Base-by-base conservation (phyloP, 2,797 vertebrate genomes). In the Anguilla obscura region DNA sequence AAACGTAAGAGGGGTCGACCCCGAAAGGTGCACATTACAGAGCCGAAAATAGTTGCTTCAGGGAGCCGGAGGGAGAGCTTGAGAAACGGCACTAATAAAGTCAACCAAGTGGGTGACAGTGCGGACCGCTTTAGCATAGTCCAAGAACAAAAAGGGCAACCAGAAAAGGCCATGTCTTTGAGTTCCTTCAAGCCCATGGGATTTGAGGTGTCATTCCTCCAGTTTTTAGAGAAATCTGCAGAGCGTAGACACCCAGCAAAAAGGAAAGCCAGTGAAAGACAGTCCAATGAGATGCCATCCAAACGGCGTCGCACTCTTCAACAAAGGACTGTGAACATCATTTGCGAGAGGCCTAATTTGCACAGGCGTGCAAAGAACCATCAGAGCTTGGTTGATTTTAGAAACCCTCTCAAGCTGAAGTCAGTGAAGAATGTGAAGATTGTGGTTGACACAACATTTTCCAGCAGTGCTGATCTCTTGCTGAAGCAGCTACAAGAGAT, bases 141-240 rank as follows among this genome's bases (percentile, higher is more conserved):
- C 0, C 89, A 94, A 0, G 91, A 93, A 0, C 94, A 93, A 0
- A 96, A 97, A 69, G 96, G 97, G 9, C 92, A 90, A 21, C 76
- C 87, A 0, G 96, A 98, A 50, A 95, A 95, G 0, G 93, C 93
- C 52, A 95, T 97, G 0, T 95, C 97, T 0, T 95, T 98, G 93
- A 96, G 97, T 90, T 96, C 98, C 0, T 99, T 99, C 89, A 99
- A 98, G 89, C 99, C 99, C 0, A 98, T 99, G 97, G 98, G 98
- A 50, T 99, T 99, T 90, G 98, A 99, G 94, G 97, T 97, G 86
- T 99, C 99, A 0, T 99, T 99, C 93, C 94, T 99, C 71, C 97
- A 99, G 89, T 99, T 99, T 90, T 95, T 99, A 24, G 97, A 99
- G 89, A 97, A 99, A 91, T 97, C 98, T 12, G 97, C 96, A 85